Base-by-base conservation (phyloP, 2,113 vertebrate species). In the Ceratotherium simum region DNA sequence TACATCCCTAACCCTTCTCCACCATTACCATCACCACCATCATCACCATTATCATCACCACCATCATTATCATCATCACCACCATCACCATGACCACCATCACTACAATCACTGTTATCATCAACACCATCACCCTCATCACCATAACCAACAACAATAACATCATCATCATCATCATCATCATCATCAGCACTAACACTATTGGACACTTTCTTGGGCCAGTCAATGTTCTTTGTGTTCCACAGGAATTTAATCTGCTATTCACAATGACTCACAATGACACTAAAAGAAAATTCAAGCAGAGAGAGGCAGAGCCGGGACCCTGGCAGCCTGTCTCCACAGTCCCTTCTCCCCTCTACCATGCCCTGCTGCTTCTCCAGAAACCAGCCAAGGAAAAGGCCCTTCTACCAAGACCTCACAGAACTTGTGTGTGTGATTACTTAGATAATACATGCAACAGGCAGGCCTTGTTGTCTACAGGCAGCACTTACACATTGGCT, bases 381-480 rank as follows among this genome's bases (percentile, higher is more conserved):
- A 80, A 80, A 75, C 18, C 18, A 90, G 33, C 17, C 58, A 33
- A 67, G 67, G 80, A 48, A 82, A 56, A 13, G 54, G 27, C 27
- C 16, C 20, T 6, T 64, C 62, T 6, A 6, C 31, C 21, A 17
- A 89, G 18, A 79, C 6, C 9, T 12, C 65, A 14, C 54, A 16
- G 16, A 16, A 14, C 21, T 23, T 0, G 36, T 1, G 0, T 0
- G 0, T 6, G 42, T 6, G 42, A 39, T 16, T 6, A 29, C 67
- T 29, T 36, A 51, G 20, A 72, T 1, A 18, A 69, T 8, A 17
- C 13, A 39, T 0, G 1, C 20, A 25, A 23, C 6, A 0, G 20
- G 11, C 29, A n/a, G 0, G 14, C 20, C n/a, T 84, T 80, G 4
- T 21, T 9, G 69, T n/a, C 60, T 42, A 1, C 4, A 70, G 62